Evolutionary conservation across 2,797 vertebrate genomes (phyloP).

Genomic region (Columba guinea): DNA sequence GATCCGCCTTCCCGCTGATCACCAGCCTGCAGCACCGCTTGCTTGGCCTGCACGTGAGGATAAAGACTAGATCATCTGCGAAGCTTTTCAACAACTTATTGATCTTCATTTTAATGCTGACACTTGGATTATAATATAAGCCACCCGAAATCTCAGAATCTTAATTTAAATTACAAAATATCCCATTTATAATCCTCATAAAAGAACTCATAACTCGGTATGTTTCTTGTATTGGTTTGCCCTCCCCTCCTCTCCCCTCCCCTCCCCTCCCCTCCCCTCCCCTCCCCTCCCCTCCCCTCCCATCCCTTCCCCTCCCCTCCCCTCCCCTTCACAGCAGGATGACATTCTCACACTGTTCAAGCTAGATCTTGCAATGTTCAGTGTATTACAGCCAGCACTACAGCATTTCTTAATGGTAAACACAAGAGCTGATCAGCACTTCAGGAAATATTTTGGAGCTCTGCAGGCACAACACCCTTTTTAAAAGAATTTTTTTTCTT

Average conservation of each 20-base stretch:
- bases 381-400: not conserved
- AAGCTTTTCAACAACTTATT: not conserved
- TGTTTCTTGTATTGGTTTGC: not conserved
- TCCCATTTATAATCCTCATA: not conserved
- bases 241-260: not conserved
- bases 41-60: not conserved
- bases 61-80: not conserved
- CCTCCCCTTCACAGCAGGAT: not conserved
- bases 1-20: not conserved
- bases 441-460: not conserved
- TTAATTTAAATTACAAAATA: not conserved
- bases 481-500: not conserved
- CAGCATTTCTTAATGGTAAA: not conserved
- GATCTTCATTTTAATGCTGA: not conserved
- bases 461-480: not conserved
- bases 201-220: not conserved
- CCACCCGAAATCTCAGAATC: not conserved
- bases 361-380: not conserved
- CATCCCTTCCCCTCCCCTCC: no score
- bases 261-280: not conserved
- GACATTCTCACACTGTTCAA: slow-evolving; percentile 13
- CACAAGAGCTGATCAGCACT: not conserved
- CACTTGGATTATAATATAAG: not conserved
- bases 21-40: not conserved
- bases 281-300: no score